Percentiles rank a stretch among this genome's conserved stretches.
Evolutionary conservation across 2,888 invertebrate genomes (phyloP).

Genomic region (Timandra comae): DNA sequence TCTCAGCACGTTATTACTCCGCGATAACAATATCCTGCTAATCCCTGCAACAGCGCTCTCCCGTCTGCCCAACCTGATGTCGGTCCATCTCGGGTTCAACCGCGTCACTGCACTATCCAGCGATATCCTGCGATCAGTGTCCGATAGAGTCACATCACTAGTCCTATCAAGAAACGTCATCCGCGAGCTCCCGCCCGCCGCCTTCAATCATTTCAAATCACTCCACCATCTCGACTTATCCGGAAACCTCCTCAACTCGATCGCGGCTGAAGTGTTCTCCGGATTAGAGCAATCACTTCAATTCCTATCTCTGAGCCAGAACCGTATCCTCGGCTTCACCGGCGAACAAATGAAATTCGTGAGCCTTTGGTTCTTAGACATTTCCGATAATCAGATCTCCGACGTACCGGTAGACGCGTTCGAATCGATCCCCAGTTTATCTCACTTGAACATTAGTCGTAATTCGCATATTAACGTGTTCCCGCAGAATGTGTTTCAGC

Average conservation of each 20-base stretch:
- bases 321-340: constrained; percentile 82
- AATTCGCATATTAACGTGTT: constrained; percentile 82
- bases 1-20: constrained; percentile 85
- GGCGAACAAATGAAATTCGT: constrained; percentile 79
- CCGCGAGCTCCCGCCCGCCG: constrained; percentile 87
- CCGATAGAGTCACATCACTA: constrained; percentile 82
- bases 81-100: constrained; percentile 89
- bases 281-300: constrained; percentile 85
- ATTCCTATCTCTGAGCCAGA: constrained; percentile 84
- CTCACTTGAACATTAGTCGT: constrained; percentile 84
- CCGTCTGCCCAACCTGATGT: constrained; percentile 83
- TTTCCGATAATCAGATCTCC: constrained; percentile 87
- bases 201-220: constrained; percentile 87
- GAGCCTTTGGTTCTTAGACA: constrained; percentile 82
- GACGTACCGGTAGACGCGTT: constrained; percentile 83
- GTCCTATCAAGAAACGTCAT: constrained; percentile 90
- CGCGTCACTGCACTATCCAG: constrained; percentile 89
- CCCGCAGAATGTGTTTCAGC: constrained; percentile 81
- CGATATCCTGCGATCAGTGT: constrained; percentile 84
- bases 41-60: constrained; percentile 90
- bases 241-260: constrained; percentile 84
- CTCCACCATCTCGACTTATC: constrained; percentile 85
- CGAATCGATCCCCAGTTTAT: constrained; percentile 79
- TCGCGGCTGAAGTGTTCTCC: constrained; percentile 84
- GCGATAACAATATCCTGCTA: constrained; percentile 91